phyloP scores from a whole-genome alignment of 2,888 invertebrate genomes.

The Elgonia sp. region DNA sequence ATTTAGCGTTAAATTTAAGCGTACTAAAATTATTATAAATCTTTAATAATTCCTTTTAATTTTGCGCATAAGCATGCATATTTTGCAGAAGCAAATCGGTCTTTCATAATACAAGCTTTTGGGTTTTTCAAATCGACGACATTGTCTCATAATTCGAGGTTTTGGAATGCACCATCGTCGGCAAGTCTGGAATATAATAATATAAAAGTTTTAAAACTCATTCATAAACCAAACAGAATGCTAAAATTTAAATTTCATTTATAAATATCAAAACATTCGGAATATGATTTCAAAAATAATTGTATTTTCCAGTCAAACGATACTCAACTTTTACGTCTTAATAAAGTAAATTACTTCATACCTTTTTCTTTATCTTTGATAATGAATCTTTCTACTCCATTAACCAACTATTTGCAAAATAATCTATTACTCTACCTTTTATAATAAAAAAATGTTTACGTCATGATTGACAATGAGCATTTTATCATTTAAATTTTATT shows the following conservation, averaged over 20 bases:
- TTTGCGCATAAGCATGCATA: slow-evolving; percentile 70
- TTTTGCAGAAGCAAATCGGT: slow-evolving; percentile 67
- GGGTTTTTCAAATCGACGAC: slow-evolving; percentile 55
- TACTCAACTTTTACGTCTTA: slow-evolving; percentile 5
- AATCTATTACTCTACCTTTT: slow-evolving; percentile 31
- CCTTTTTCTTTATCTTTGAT: slow-evolving; percentile 14
- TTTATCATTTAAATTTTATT: neutral
- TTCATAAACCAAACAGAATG: slow-evolving; percentile 7
- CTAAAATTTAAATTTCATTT: neutral
- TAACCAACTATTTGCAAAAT: slow-evolving; percentile 36
- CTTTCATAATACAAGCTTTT: slow-evolving; percentile 57
- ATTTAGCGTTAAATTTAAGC: too few relatives aligned
- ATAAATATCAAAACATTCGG: neutral
- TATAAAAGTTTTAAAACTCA: slow-evolving; percentile 35
- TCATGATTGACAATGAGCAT: neutral
- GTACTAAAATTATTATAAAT: neutral
- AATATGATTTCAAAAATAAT: neutral
- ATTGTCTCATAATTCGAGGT: slow-evolving; percentile 60
- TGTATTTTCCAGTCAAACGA: too few relatives aligned
- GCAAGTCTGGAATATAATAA: slow-evolving; percentile 66
- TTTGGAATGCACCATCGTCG: slow-evolving; percentile 69
- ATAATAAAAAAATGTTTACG: neutral
- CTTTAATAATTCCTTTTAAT: slow-evolving; percentile 34
- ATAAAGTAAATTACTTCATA: slow-evolving; percentile 24
- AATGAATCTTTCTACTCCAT: slow-evolving; percentile 41